phyloP scores from a whole-genome alignment of 2,888 invertebrate genomes.

The Zhuqinia jingwanae region DNA sequence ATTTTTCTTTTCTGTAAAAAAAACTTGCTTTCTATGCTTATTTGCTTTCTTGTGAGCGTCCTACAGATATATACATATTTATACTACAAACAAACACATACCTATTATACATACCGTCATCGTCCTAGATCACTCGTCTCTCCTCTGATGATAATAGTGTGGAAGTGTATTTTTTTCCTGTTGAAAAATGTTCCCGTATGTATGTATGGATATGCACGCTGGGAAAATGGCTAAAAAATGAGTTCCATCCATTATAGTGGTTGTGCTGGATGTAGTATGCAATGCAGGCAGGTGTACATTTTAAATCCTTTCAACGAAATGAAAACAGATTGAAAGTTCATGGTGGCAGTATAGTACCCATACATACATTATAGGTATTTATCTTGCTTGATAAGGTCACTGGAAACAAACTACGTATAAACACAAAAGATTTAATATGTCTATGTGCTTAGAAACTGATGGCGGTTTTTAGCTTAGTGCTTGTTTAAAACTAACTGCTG shows the following conservation, averaged over 20 bases:
- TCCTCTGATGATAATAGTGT: not conserved
- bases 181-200: conserved; percentile 6
- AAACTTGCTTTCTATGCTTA: conserved; percentile 3
- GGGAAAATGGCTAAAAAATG: not conserved
- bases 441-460: no score
- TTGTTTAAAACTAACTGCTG: no score
- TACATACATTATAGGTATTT: no score
- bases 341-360: not conserved
- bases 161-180: not conserved
- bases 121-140: not conserved
- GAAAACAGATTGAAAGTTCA: conserved; percentile 33
- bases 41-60: conserved; percentile 8
- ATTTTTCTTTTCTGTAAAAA: not conserved
- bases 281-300: conserved; percentile 30
- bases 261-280: not conserved
- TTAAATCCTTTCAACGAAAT: conserved; percentile 35
- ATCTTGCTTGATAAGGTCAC: not conserved
- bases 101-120: not conserved
- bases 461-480: no score
- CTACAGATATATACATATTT: no score
- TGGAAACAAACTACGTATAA: not conserved
- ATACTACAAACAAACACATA: no score
- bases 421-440: not conserved
- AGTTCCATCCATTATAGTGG: no score
- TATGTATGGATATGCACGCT: conserved; percentile 11